Evolutionary conservation across 2,888 invertebrate species (phyloP).

Genomic region (Rhagonycha lutea): DNA sequence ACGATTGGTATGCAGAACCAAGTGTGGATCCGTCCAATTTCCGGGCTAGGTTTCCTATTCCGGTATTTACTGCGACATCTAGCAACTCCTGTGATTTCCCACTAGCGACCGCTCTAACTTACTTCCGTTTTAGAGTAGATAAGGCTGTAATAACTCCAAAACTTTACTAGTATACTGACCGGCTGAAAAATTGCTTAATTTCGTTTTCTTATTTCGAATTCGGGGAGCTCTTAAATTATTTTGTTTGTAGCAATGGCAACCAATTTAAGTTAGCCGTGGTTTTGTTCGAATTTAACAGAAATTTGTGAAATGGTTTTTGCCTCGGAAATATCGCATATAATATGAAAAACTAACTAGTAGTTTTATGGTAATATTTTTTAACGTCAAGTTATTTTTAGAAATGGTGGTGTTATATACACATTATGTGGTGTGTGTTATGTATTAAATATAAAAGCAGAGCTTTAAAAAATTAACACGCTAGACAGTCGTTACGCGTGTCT

Average conservation of each 20-base stretch:
- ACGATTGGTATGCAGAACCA: slow-evolving; percentile 45
- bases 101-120: slow-evolving; percentile 34
- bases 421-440: background rate
- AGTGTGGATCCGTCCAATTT: slow-evolving; percentile 49
- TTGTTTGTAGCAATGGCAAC: background rate
- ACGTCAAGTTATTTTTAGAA: background rate
- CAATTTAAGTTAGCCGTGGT: background rate
- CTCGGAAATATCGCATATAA: background rate
- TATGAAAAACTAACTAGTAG: background rate
- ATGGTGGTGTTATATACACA: background rate
- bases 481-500: background rate
- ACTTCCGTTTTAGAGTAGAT: slow-evolving; percentile 36
- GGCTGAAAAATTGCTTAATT: slow-evolving; percentile 39
- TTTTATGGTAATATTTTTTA: background rate
- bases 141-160: slow-evolving; percentile 38
- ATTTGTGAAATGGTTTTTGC: background rate
- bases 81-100: slow-evolving; percentile 39
- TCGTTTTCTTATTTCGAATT: slow-evolving; percentile 13
- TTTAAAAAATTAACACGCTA: background rate
- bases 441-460: background rate
- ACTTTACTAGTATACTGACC: slow-evolving; percentile 33
- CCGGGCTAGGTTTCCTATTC: slow-evolving; percentile 50
- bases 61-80: slow-evolving; percentile 50
- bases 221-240: background rate
- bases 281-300: background rate